Evolutionary conservation across 2,888 invertebrate species (phyloP).

Genomic region (Agonopterix arenella): DNA sequence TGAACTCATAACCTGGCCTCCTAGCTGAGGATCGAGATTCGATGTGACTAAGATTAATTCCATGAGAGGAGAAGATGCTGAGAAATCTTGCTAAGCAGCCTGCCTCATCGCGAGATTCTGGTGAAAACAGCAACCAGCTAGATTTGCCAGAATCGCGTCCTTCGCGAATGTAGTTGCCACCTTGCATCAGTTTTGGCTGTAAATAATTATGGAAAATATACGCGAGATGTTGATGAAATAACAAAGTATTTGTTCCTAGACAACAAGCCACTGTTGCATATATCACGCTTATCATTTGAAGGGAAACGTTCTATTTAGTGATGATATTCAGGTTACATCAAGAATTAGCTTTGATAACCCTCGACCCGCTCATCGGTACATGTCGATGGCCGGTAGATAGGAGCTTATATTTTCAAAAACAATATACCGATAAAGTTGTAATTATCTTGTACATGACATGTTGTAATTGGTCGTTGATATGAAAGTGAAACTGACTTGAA

Average conservation of each 20-base stretch:
- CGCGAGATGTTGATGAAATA: background rate
- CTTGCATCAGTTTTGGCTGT: slow-evolving; percentile 88
- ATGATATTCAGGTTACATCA: slow-evolving; percentile 11
- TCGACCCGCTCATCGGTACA: slow-evolving; percentile 5
- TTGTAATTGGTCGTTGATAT: slow-evolving; percentile 1
- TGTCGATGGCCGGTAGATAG: slow-evolving; percentile 11
- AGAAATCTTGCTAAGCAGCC: slow-evolving; percentile 93
- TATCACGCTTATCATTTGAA: too few relatives aligned
- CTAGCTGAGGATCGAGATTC: slow-evolving; percentile 93
- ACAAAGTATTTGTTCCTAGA: too few relatives aligned
- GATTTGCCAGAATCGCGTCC: slow-evolving; percentile 85
- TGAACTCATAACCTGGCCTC: slow-evolving; percentile 91
- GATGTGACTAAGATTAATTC: slow-evolving; percentile 93
- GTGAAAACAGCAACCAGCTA: slow-evolving; percentile 91
- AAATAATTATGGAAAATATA: slow-evolving; percentile 13
- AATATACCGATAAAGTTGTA: slow-evolving; percentile 3
- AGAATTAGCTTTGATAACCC: slow-evolving; percentile 12
- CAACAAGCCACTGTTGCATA: background rate
- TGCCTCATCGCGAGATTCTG: slow-evolving; percentile 85
- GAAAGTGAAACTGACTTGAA: background rate
- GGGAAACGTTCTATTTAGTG: slow-evolving; percentile 4
- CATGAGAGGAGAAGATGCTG: slow-evolving; percentile 88
- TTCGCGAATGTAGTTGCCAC: slow-evolving; percentile 90
- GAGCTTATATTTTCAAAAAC: slow-evolving; percentile 10
- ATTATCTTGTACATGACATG: background rate